Evolutionary conservation across 2,113 vertebrate species (phyloP).

Genomic region (Pelobates fuscus): DNA sequence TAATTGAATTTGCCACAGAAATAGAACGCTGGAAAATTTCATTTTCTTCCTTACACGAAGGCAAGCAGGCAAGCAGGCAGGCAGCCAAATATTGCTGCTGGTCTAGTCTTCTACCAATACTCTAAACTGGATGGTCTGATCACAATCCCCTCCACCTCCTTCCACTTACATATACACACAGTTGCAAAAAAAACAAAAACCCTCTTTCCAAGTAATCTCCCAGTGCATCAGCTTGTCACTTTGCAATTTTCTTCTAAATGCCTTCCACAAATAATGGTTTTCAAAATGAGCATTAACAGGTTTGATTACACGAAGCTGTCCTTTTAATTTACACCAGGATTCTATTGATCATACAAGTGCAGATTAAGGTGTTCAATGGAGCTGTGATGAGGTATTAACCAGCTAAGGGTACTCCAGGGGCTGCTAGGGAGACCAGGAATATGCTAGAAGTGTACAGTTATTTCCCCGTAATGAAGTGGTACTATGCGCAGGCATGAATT

Average conservation of each 20-base stretch:
- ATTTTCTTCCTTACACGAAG: slow-evolving; percentile 79
- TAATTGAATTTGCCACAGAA: slow-evolving; percentile 99
- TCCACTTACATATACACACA: slow-evolving; percentile 48
- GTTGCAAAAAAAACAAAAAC: slow-evolving; percentile 59
- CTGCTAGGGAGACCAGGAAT: slow-evolving; percentile 78
- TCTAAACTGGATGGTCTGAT: slow-evolving; percentile 46
- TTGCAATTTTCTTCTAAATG: slow-evolving; percentile 93
- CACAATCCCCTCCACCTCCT: slow-evolving; percentile 36
- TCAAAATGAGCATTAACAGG: slow-evolving; percentile 98
- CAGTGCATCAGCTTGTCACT: slow-evolving; percentile 77
- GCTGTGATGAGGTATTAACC: slow-evolving; percentile 99
- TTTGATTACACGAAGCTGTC: slow-evolving; percentile 98
- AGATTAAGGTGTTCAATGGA: slow-evolving; percentile 99
- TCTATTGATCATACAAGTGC: slow-evolving; percentile 99
- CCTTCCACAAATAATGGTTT: slow-evolving; percentile 99
- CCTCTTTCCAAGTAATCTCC: slow-evolving; percentile 71
- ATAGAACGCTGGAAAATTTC: slow-evolving; percentile 97
- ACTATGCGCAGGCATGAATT: slow-evolving; percentile 98
- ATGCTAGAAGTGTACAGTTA: slow-evolving; percentile 95
- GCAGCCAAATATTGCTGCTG: slow-evolving; percentile 56
- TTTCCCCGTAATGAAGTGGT: slow-evolving; percentile 98
- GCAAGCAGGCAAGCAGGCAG: slow-evolving; percentile 61
- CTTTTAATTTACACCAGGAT: slow-evolving; percentile 99
- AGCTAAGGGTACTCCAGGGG: slow-evolving; percentile 89
- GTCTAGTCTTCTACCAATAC: slow-evolving; percentile 48